phyloP scores from a whole-genome alignment of 2,888 invertebrate species.

The Melieria omissa region DNA sequence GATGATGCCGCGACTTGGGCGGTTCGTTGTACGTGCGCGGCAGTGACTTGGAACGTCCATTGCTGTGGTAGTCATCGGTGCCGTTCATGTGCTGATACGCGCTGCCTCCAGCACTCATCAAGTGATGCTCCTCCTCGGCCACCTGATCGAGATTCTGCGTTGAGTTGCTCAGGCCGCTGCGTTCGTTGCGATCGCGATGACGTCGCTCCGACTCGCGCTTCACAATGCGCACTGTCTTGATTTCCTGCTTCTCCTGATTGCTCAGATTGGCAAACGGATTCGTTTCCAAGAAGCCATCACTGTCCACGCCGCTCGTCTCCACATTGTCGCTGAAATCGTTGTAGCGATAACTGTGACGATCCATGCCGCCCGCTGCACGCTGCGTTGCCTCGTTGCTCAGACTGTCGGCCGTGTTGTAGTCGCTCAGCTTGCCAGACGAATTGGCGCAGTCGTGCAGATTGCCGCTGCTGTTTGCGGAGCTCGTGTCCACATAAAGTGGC shows the following conservation, averaged over 20 bases:
- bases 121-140: slow-evolving; percentile 63
- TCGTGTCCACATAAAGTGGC: slow-evolving; percentile 79
- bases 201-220: slow-evolving; percentile 90
- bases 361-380: slow-evolving; percentile 27
- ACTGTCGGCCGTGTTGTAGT: slow-evolving; percentile 54
- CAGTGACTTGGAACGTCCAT: slow-evolving; percentile 69
- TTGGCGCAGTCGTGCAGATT: slow-evolving; percentile 50
- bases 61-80: slow-evolving; percentile 55
- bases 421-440: slow-evolving; percentile 55
- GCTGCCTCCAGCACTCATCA: slow-evolving; percentile 37
- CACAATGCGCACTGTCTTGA: slow-evolving; percentile 92
- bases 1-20: slow-evolving; percentile 51
- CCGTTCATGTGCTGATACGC: slow-evolving; percentile 36
- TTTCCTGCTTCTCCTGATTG: slow-evolving; percentile 85
- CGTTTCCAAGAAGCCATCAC: slow-evolving; percentile 64
- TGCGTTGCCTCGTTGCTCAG: slow-evolving; percentile 38
- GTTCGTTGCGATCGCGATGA: slow-evolving; percentile 82
- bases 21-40: slow-evolving; percentile 67
- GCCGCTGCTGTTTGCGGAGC: slow-evolving; percentile 41
- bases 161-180: slow-evolving; percentile 68
- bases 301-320: slow-evolving; percentile 65
- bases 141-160: slow-evolving; percentile 66
- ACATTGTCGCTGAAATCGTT: slow-evolving; percentile 63
- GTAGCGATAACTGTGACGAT: slow-evolving; percentile 51
- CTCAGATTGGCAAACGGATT: slow-evolving; percentile 71